Base-by-base conservation (phyloP, 2,113 vertebrate species). In the Chrysemys picta region DNA sequence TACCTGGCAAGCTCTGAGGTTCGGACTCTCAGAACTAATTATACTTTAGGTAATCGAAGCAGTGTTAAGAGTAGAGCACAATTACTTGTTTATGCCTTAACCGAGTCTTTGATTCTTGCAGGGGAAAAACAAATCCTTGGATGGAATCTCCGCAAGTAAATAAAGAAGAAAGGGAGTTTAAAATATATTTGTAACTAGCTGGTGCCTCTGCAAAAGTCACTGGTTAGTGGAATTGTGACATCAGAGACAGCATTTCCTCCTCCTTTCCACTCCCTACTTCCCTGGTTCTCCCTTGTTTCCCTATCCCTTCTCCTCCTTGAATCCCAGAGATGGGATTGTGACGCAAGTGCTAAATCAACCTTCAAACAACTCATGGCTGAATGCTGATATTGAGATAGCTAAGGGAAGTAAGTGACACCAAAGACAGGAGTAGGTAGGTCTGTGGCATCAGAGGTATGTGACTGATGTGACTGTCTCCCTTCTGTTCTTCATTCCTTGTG, bases 281-380 rank as follows among this genome's bases (percentile, higher is more conserved):
- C n/a, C 22, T 45, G 5, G n/a, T 56, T 21, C 57, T 75, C 47
- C 69, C 62, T 52, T 5, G 8, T 69, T n/a, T 69, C 35, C 8
- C 35, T 69, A 35, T 16, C 65, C 35, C 4, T 5, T n/a, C 10
- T 52, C 69, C 62, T 47, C 35, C 50, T 38, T 8, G 69, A 75
- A 75, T 42, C 69, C n/a, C 42, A 45, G 22, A 45, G 42, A 3
- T 19, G 72, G 56, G 47, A 16, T 52, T 75, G 85, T 38, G 50
- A 54, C 0, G 1, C 8, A 80, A 13, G 50, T 10, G 38, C n/a
- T 75, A 75, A 75, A 16, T 25, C 6, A 5, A 50, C 14, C 25
- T 72, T 72, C 53, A 88, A 79, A 79, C 45, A 85, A 3, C 69
- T 42, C 24, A 31, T 1, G 3, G 29, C 6, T 6, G 72, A 81